These are phyloP conservation scores for Spicauda simplicius DNA, from an alignment of 2,888 invertebrate species.

Conservation along the genomic window DNA sequence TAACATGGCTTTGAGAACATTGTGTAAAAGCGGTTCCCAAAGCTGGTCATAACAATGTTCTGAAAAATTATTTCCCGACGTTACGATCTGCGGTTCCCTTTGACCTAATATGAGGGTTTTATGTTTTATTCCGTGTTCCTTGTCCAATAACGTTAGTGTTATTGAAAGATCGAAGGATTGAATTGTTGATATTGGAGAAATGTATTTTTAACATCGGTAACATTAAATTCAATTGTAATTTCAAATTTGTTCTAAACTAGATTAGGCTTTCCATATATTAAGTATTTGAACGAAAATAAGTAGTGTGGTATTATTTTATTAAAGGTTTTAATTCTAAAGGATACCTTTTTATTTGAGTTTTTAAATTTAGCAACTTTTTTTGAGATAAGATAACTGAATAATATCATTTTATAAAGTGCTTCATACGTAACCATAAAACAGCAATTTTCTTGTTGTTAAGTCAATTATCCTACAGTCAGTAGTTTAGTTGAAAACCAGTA, in stretches of 20 bases:
- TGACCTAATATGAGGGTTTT: conserved; percentile 51
- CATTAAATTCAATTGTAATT: too few relatives aligned
- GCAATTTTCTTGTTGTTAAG: not conserved
- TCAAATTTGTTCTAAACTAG: too few relatives aligned
- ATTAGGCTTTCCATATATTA: too few relatives aligned
- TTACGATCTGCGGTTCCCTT: conserved; percentile 58
- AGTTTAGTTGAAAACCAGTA: conserved; percentile 16
- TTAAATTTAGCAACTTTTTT: too few relatives aligned
- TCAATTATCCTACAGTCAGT: conserved; percentile 8
- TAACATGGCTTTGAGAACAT: conserved; percentile 57
- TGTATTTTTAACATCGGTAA: not conserved
- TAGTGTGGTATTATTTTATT: too few relatives aligned
- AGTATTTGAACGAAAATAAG: too few relatives aligned
- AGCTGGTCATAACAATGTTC: conserved; percentile 63
- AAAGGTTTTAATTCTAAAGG: too few relatives aligned
- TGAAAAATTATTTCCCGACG: conserved; percentile 64
- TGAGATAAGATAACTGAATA: too few relatives aligned
- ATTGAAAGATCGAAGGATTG: conserved; percentile 1
- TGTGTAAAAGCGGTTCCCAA: conserved; percentile 54
- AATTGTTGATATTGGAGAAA: not conserved
- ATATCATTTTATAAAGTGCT: not conserved
- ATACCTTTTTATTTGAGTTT: too few relatives aligned
- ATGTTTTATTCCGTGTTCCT: conserved; percentile 48
- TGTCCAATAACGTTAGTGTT: conserved; percentile 15
- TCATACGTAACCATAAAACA: conserved; percentile 2